phyloP scores from a whole-genome alignment of 2,113 vertebrate genomes.

The Smithornis capensis region DNA sequence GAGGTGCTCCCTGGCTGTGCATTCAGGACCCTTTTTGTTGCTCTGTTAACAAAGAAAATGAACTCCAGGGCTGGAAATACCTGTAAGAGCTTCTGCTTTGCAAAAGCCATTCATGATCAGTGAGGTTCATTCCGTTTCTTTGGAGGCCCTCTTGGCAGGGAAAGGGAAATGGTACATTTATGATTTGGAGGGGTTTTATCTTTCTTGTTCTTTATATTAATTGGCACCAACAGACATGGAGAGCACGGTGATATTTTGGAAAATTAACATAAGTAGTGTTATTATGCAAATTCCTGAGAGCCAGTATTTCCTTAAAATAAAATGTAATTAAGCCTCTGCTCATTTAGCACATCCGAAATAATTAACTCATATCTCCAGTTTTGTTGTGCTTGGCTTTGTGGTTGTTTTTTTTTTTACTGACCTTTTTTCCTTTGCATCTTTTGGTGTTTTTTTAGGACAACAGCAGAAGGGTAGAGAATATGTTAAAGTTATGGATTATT shows the following conservation, averaged over 20 bases:
- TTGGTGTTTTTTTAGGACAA: constrained; percentile 88
- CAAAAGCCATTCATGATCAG: neutral
- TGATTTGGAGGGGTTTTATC: constrained; percentile 21
- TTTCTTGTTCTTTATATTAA: constrained; percentile 43
- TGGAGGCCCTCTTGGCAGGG: neutral
- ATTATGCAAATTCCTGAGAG: constrained; percentile 67
- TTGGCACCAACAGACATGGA: constrained; percentile 39
- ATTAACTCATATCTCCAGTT: constrained; percentile 33
- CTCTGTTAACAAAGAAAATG: neutral
- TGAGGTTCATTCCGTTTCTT: neutral
- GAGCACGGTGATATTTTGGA: constrained; percentile 41
- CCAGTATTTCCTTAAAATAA: constrained; percentile 66
- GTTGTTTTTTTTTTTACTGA: neutral
- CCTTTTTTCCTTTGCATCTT: neutral
- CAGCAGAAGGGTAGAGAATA: constrained; percentile 92
- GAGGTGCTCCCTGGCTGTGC: neutral
- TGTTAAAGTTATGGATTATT: constrained; percentile 95
- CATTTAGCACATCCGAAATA: constrained; percentile 51
- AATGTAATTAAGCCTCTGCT: constrained; percentile 60
- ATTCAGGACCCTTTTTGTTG: neutral
- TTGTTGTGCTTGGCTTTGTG: constrained; percentile 12
- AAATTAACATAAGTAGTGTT: constrained; percentile 64
- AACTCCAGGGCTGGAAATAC: neutral
- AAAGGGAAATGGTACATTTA: neutral
- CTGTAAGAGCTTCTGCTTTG: neutral